Conservation (phyloP, 1,140 invertebrate genomes). For the Akabosia matsudoensis region DNA sequence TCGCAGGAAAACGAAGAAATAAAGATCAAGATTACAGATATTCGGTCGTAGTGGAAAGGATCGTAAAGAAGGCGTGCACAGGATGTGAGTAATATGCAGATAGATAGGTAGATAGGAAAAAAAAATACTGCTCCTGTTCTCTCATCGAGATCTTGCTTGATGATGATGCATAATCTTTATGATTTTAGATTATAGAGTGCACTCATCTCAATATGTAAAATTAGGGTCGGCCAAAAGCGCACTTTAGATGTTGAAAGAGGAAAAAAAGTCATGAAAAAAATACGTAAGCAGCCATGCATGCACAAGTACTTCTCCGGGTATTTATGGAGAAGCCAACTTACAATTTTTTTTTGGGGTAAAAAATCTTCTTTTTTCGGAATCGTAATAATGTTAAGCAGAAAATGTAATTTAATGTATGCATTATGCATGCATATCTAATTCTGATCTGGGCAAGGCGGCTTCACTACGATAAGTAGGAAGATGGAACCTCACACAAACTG, state of each 20-base stretch:
- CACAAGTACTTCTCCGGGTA: not conserved
- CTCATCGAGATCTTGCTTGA: not conserved
- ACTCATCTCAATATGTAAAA: not conserved
- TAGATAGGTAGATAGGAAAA: not conserved
- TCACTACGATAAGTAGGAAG: not conserved
- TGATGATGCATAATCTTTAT: conserved; percentile 18
- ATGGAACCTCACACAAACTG: too few relatives aligned
- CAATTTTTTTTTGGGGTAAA: conserved; percentile 10
- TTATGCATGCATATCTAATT: conserved; percentile 21
- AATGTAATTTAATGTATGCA: conserved; percentile 23
- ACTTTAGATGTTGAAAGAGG: not conserved
- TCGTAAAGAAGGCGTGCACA: conserved; percentile 17
- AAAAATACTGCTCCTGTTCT: not conserved
- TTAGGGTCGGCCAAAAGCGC: not conserved
- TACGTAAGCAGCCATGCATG: not conserved
- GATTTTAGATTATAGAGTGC: not conserved
- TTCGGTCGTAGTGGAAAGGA: not conserved
- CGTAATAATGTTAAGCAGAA: not conserved
- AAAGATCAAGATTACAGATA: not conserved
- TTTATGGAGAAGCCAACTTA: not conserved
- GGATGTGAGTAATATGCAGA: conserved; percentile 9
- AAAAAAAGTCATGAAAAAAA: not conserved
- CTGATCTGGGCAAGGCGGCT: not conserved
- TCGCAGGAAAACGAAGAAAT: not conserved
- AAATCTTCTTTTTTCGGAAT: not conserved